phyloP scores from a whole-genome alignment of 2,797 vertebrate species.

The Eleutherodactylus coqui region DNA sequence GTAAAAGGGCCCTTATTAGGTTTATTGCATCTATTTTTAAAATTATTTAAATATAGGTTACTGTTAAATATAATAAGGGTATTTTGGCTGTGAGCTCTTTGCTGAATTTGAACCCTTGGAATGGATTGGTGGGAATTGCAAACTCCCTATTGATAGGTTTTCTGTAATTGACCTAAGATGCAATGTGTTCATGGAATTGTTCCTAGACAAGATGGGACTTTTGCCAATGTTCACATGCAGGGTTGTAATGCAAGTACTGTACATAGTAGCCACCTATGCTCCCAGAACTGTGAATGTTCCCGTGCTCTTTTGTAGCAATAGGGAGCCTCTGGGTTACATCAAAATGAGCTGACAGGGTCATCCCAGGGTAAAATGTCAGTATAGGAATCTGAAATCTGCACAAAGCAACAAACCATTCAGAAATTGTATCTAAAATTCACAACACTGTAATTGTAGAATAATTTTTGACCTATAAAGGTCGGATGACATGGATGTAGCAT shows the following conservation, averaged over 20 bases:
- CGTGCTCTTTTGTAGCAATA: background rate
- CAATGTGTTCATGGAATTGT: background rate
- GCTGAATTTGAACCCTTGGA: no score
- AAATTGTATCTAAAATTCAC: background rate
- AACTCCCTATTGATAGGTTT: no score
- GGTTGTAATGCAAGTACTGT: background rate
- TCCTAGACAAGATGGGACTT: background rate
- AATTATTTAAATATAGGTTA: no score
- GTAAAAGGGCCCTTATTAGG: no score
- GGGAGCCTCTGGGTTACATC: conserved; percentile 20
- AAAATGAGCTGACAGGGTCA: conserved; percentile 15
- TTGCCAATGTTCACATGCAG: no score
- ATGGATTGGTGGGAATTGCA: no score
- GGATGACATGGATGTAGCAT: conserved; percentile 5
- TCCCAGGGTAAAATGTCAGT: conserved; percentile 9
- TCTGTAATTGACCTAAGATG: background rate
- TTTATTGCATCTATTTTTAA: no score
- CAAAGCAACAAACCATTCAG: conserved; percentile 13
- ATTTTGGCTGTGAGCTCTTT: no score
- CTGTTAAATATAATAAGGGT: no score
- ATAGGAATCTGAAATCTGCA: background rate
- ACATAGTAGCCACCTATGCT: background rate
- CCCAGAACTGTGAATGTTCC: background rate
- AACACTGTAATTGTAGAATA: conserved; percentile 17
- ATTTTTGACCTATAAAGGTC: conserved; percentile 14